phyloP scores from a whole-genome alignment of 2,888 invertebrate species.

The Hemicrepidius hirtus region DNA sequence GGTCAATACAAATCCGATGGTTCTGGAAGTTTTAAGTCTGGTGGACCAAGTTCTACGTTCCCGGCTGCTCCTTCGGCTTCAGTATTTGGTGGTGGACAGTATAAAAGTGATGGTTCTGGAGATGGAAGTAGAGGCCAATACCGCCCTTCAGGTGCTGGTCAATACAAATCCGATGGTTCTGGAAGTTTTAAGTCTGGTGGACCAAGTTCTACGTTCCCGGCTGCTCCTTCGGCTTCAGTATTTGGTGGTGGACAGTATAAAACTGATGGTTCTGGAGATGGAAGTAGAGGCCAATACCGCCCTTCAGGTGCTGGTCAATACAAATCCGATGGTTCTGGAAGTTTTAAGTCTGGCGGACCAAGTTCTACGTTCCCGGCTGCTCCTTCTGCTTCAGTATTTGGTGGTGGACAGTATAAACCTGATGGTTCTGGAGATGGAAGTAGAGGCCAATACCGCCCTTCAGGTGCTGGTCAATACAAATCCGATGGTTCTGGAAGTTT shows the following conservation, averaged over 20 bases:
- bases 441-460: not conserved
- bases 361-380: too few species aligned
- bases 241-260: constrained; percentile 62
- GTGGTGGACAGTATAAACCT: constrained; percentile 60
- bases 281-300: not conserved
- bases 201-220: too few species aligned
- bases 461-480: constrained; percentile 54
- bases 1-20: constrained; percentile 50
- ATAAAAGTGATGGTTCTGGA: constrained; percentile 55
- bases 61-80: too few species aligned
- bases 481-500: not conserved
- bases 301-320: constrained; percentile 54
- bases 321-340: not conserved
- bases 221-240: too few species aligned
- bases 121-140: constrained; percentile 8
- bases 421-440: constrained; percentile 54
- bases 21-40: not conserved
- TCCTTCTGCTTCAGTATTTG: too few species aligned
- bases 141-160: constrained; percentile 54
- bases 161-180: constrained; percentile 8
- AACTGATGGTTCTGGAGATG: constrained; percentile 53
- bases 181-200: not conserved
- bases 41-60: too few species aligned
- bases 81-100: too few species aligned
- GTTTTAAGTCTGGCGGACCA: too few species aligned